A percentile compares a stretch with the other conserved stretches of the same genome.
Evolutionary conservation across 2,797 vertebrate genomes (phyloP).

Genomic region (Phalanger gymnotis): DNA sequence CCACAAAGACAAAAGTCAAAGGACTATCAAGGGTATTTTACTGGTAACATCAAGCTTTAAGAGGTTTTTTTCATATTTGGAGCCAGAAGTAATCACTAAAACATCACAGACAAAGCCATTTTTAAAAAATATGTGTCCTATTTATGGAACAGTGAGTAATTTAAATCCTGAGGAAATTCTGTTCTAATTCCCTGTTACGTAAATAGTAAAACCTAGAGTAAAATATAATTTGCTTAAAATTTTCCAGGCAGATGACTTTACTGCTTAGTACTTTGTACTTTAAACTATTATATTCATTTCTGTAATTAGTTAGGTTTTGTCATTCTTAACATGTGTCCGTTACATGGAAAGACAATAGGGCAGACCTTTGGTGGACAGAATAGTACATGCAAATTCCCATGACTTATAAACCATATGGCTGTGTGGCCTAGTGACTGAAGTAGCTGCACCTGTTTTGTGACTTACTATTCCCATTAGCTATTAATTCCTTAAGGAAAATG

Average conservation of each 20-base stretch:
- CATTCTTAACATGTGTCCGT: slow-evolving; percentile 64
- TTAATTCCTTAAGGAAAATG: slow-evolving; percentile 26
- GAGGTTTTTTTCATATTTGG: slow-evolving; percentile 19
- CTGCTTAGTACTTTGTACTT: slow-evolving; percentile 62
- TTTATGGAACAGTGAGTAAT: slow-evolving; percentile 77
- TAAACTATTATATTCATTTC: slow-evolving; percentile 71
- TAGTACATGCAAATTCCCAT: slow-evolving; percentile 54
- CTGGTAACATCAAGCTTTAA: slow-evolving; percentile 37
- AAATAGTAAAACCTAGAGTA: slow-evolving; percentile 77
- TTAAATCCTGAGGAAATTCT: slow-evolving; percentile 74
- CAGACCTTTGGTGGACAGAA: slow-evolving; percentile 45
- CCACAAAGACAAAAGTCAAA: slow-evolving; percentile 32
- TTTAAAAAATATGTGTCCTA: slow-evolving; percentile 75
- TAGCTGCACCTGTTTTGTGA: slow-evolving; percentile 40
- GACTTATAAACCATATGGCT: slow-evolving; percentile 47
- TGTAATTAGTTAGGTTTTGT: slow-evolving; percentile 73
- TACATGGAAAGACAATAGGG: slow-evolving; percentile 71
- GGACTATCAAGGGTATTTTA: slow-evolving; percentile 53
- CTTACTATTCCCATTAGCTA: neutral
- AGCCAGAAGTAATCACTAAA: slow-evolving; percentile 68
- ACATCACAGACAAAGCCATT: slow-evolving; percentile 37
- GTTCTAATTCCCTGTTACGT: slow-evolving; percentile 72
- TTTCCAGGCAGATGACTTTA: slow-evolving; percentile 76
- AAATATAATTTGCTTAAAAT: slow-evolving; percentile 78
- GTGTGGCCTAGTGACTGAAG: slow-evolving; percentile 7